These are phyloP conservation scores for Rambutsinella grinnellia DNA, from an alignment of 2,888 invertebrate species.

Conservation along the genomic window DNA sequence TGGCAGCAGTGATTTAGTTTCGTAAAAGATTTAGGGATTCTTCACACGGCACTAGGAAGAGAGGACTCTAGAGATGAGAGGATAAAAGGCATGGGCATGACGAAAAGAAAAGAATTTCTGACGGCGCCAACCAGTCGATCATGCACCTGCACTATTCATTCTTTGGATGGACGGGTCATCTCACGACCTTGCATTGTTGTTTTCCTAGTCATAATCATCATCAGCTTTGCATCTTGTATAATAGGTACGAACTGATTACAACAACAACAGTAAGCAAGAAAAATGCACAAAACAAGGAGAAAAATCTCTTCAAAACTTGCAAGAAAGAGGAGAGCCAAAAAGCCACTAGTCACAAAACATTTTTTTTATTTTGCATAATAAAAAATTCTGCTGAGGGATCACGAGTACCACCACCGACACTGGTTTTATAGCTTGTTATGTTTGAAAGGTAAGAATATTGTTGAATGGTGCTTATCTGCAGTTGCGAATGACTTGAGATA, in stretches of 20 bases:
- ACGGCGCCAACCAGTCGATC: slow-evolving; percentile 35
- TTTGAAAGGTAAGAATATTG: too few relatives aligned
- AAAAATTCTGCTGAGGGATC: not conserved
- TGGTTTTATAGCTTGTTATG: not conserved
- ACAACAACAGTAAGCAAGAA: not conserved
- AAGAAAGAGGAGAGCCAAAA: not conserved
- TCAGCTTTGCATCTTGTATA: not conserved
- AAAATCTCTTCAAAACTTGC: too few relatives aligned
- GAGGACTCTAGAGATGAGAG: not conserved
- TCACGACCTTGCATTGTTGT: slow-evolving; percentile 44
- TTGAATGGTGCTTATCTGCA: not conserved
- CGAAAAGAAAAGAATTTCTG: slow-evolving; percentile 16
- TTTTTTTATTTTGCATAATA: not conserved
- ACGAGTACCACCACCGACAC: not conserved
- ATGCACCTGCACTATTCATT: slow-evolving; percentile 35
- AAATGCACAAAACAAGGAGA: not conserved
- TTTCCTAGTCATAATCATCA: not conserved
- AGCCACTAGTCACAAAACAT: not conserved
- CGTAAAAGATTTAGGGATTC: too few relatives aligned
- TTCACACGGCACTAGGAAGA: not conserved
- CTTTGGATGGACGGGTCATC: slow-evolving; percentile 34
- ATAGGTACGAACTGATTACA: not conserved
- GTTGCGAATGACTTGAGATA: not conserved
- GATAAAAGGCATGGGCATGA: not conserved
- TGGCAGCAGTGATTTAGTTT: too few relatives aligned